Conservation (phyloP, 1,140 invertebrate genomes). For the Drosophila nannoptera region DNA sequence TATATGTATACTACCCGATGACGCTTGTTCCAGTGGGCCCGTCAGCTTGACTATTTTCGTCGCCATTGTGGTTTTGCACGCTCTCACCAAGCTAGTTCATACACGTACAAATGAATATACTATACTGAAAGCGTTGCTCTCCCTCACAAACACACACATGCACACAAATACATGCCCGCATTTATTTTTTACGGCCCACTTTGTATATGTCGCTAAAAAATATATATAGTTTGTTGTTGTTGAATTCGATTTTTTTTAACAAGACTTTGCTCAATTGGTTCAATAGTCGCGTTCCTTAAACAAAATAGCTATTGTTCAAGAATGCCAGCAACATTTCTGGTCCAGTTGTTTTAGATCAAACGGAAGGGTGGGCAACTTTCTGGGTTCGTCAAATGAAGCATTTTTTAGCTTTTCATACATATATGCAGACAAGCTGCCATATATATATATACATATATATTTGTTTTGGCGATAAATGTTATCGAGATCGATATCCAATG, state of each 20-base stretch:
- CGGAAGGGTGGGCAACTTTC: constrained; percentile 25
- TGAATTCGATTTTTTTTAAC: constrained; percentile 43
- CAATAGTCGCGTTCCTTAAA: constrained; percentile 52
- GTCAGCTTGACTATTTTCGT: constrained; percentile 48
- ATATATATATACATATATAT: neutral
- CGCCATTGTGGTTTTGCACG: constrained; percentile 58
- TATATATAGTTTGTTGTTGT: constrained; percentile 33
- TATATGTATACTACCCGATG: constrained; percentile 10
- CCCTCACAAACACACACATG: constrained; percentile 14
- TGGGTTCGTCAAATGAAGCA: constrained; percentile 42
- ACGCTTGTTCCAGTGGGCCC: constrained; percentile 36
- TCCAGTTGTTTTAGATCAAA: constrained; percentile 58
- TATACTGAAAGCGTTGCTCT: constrained; percentile 30
- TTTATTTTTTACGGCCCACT: constrained; percentile 16
- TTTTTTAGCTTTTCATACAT: constrained; percentile 5
- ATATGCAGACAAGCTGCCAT: too few species aligned
- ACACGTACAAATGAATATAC: neutral
- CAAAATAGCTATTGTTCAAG: constrained; percentile 13
- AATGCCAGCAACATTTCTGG: constrained; percentile 32
- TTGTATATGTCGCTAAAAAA: constrained; percentile 36
- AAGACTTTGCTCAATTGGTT: constrained; percentile 70
- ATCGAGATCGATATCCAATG: constrained; percentile 13
- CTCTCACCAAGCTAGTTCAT: constrained; percentile 39
- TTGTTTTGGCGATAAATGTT: constrained; percentile 7
- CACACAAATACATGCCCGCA: constrained; percentile 12